Conservation (phyloP, 2,113 vertebrate species). For the Chloebia gouldiae region DNA sequence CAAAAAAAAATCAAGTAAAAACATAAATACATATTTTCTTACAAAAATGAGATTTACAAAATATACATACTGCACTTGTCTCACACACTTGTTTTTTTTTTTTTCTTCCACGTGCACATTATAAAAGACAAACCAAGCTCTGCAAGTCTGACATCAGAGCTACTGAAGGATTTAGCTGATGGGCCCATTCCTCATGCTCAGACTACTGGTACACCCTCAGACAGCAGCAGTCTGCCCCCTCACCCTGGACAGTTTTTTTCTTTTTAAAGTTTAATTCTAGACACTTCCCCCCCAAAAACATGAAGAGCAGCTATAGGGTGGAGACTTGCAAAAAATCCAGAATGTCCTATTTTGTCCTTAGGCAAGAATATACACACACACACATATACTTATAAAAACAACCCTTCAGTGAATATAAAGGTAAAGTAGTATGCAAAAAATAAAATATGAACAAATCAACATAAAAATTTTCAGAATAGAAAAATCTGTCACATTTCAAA, state of each 20-base stretch:
- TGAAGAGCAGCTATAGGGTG: constrained; percentile 24
- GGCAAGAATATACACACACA: constrained; percentile 48
- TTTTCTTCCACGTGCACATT: constrained; percentile 66
- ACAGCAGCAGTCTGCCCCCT: neutral
- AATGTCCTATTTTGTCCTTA: constrained; percentile 39
- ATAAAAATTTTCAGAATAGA: constrained; percentile 63
- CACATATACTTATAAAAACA: constrained; percentile 39
- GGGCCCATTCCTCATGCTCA: constrained; percentile 18
- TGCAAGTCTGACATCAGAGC: constrained; percentile 27
- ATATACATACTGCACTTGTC: constrained; percentile 82
- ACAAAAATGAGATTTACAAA: constrained; percentile 87
- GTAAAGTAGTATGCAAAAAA: constrained; percentile 52
- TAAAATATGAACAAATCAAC: constrained; percentile 33
- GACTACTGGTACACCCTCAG: neutral
- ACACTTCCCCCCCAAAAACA: neutral
- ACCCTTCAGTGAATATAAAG: constrained; percentile 57
- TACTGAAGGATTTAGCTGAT: constrained; percentile 34
- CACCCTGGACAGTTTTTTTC: neutral
- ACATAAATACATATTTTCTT: constrained; percentile 91
- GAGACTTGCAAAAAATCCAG: constrained; percentile 37
- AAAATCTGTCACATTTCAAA: constrained; percentile 70
- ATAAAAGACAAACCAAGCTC: constrained; percentile 60
- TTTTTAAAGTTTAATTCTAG: neutral
- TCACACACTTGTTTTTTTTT: constrained; percentile 35
- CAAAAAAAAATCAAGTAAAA: constrained; percentile 83